Evolutionary conservation across 2,113 vertebrate genomes (phyloP).

Genomic region (Smithornis capensis): DNA sequence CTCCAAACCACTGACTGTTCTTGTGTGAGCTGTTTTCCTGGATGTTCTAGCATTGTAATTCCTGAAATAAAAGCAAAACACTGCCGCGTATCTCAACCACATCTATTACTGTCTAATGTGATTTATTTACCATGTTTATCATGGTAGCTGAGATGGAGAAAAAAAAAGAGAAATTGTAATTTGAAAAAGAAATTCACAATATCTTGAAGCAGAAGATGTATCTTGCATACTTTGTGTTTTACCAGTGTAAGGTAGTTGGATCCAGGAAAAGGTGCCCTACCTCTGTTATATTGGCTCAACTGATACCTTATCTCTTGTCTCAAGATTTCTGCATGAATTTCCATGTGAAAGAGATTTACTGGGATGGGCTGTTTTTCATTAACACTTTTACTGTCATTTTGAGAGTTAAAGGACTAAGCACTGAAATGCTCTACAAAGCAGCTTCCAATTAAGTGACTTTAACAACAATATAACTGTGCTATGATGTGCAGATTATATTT

Average conservation of each 20-base stretch:
- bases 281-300: background rate
- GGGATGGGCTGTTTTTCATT: background rate
- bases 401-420: background rate
- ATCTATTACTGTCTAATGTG: slow-evolving; percentile 2
- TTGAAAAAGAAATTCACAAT: background rate
- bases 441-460: background rate
- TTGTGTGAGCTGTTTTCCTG: slow-evolving; percentile 82
- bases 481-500: background rate
- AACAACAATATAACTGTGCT: rapidly evolving
- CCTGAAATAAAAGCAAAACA: slow-evolving; percentile 85
- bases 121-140: background rate
- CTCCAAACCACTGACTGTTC: slow-evolving; percentile 82
- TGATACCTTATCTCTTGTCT: background rate
- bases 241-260: background rate
- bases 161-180: background rate
- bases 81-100: slow-evolving; percentile 69
- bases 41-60: slow-evolving; percentile 79
- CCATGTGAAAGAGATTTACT: background rate
- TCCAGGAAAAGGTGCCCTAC: background rate
- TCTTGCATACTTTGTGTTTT: background rate
- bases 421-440: background rate
- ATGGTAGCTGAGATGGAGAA: background rate
- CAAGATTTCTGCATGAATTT: background rate
- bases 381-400: background rate
- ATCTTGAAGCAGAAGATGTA: background rate